phyloP scores from a whole-genome alignment of 2,888 invertebrate genomes.

The Trachelus iudaicus region DNA sequence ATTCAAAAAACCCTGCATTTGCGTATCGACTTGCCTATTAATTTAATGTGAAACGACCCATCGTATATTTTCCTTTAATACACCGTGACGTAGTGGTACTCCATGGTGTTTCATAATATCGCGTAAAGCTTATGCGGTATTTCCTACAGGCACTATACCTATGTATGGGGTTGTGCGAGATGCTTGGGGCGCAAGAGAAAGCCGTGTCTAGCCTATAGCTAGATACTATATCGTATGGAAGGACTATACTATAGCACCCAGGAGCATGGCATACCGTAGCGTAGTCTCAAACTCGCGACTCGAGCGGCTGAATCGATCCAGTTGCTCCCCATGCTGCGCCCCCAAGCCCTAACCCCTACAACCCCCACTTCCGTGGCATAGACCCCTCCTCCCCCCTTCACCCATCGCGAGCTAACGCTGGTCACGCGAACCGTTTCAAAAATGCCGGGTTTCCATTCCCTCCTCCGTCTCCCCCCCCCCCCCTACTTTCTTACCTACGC shows the following conservation, averaged over 20 bases:
- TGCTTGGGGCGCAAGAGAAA: neutral
- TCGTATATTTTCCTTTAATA: neutral
- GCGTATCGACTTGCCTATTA: neutral
- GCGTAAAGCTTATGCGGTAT: neutral
- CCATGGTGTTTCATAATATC: neutral
- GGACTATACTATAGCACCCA: neutral
- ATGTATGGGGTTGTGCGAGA: neutral
- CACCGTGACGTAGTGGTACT: neutral
- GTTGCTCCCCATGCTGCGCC: constrained; percentile 43
- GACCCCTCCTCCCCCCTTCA: neutral
- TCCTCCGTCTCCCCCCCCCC: neutral
- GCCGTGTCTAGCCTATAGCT: neutral
- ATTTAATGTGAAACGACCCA: neutral
- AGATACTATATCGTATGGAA: neutral
- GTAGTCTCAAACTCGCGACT: constrained; percentile 50
- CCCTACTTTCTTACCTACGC: neutral
- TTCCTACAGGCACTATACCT: neutral
- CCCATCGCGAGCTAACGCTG: constrained; percentile 26
- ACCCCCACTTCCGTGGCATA: constrained; percentile 24
- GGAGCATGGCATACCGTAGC: constrained; percentile 35
- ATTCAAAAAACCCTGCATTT: fast-evolving
- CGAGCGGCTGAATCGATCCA: constrained; percentile 62
- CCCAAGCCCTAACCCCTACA: constrained; percentile 37
- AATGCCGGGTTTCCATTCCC: neutral
- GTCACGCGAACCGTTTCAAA: constrained; percentile 47